Evolutionary conservation across 2,888 invertebrate genomes (phyloP).

Genomic region (Ormyrus rosae): DNA sequence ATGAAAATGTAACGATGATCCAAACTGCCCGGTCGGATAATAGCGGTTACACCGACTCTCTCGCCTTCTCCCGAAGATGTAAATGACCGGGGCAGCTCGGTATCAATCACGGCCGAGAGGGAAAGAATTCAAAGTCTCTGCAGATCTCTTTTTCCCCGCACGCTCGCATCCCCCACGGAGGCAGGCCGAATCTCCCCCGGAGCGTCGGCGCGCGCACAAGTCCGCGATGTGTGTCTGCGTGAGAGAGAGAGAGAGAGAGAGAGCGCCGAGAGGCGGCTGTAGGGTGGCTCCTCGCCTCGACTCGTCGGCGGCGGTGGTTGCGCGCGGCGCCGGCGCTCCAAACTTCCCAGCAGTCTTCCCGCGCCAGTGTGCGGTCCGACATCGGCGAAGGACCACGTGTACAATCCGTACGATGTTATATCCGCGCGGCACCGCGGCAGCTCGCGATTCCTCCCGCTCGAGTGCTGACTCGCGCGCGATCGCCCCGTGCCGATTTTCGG

Average conservation of each 20-base stretch:
- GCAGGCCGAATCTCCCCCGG: neutral
- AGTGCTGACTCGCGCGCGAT: neutral
- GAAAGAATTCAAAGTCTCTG: slow-evolving; percentile 24
- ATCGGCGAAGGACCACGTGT: slow-evolving; percentile 69
- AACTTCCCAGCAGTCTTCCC: slow-evolving; percentile 58
- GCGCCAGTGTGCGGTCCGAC: slow-evolving; percentile 72
- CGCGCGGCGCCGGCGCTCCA: slow-evolving; percentile 36
- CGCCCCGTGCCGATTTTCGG: neutral
- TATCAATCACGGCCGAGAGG: slow-evolving; percentile 30
- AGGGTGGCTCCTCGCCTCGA: slow-evolving; percentile 27
- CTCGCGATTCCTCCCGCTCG: neutral
- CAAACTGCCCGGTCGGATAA: too few relatives aligned
- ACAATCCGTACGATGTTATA: neutral
- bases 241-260: neutral
- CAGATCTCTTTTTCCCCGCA: neutral
- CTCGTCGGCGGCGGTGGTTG: slow-evolving; percentile 19
- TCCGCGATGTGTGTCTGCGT: too few relatives aligned
- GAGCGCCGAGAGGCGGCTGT: neutral
- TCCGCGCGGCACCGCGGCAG: neutral
- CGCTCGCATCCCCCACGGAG: neutral
- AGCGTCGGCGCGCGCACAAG: too few relatives aligned
- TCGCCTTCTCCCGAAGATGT: slow-evolving; percentile 24
- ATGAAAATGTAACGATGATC: too few relatives aligned
- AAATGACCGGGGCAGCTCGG: slow-evolving; percentile 66
- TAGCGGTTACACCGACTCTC: neutral